Conservation (phyloP, 2,113 vertebrate genomes). For the Neofelis nebulosa region DNA sequence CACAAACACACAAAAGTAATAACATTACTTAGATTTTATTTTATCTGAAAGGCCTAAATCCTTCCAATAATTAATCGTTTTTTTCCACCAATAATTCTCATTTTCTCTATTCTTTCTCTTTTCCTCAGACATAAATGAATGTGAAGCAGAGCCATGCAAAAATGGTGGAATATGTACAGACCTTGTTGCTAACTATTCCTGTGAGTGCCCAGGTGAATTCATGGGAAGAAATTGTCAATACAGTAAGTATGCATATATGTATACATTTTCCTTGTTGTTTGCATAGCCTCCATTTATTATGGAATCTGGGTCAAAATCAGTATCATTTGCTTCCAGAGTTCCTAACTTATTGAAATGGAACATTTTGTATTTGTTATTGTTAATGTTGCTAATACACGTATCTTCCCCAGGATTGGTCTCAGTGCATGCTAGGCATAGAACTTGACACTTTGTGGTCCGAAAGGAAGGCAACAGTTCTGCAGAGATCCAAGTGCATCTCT, state of each 20-base stretch:
- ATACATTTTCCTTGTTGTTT: background rate
- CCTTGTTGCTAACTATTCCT: slow-evolving; percentile 97
- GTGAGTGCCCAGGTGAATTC: slow-evolving; percentile 98
- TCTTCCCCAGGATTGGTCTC: background rate
- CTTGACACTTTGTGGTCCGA: background rate
- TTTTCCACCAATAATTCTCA: background rate
- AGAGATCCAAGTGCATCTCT: background rate
- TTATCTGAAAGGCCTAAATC: background rate
- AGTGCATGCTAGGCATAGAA: background rate
- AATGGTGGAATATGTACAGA: slow-evolving; percentile 98
- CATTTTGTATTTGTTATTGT: background rate
- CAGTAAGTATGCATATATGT: slow-evolving; percentile 88
- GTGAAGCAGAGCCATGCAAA: slow-evolving; percentile 95
- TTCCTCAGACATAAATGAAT: slow-evolving; percentile 96
- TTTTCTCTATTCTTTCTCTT: slow-evolving; percentile 52
- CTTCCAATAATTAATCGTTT: background rate
- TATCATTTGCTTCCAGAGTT: background rate
- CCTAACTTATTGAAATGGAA: background rate
- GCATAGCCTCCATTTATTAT: background rate
- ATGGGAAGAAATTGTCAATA: slow-evolving; percentile 99
- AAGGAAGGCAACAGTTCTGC: background rate
- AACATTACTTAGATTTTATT: background rate
- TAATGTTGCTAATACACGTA: background rate
- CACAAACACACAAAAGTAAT: background rate
- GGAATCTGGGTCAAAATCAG: background rate